Evolutionary conservation across 1,140 invertebrate genomes (phyloP).

Genomic region (Meteorus sp.): DNA sequence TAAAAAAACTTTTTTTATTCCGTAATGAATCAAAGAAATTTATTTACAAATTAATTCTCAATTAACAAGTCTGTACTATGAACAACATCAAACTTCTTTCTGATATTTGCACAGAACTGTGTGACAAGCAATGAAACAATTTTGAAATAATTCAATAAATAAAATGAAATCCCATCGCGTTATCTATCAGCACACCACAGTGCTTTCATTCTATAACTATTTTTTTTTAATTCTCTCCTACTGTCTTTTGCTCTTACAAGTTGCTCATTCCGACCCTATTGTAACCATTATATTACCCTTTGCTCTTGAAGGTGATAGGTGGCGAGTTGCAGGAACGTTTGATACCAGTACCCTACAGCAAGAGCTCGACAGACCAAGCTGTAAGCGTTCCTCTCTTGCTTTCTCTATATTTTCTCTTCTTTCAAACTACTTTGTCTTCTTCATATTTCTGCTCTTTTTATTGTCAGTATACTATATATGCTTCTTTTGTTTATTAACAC

Average conservation of each 20-base stretch:
- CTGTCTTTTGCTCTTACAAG: slow-evolving; percentile 28
- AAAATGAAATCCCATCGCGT: too few species aligned
- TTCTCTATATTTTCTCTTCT: slow-evolving; percentile 40
- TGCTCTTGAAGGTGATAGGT: slow-evolving; percentile 96
- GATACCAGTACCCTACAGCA: slow-evolving; percentile 98
- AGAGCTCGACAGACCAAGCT: slow-evolving; percentile 99
- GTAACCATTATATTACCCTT: slow-evolving; percentile 69
- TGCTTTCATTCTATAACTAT: slow-evolving; percentile 31
- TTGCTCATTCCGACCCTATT: slow-evolving; percentile 52
- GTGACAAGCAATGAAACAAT: too few species aligned
- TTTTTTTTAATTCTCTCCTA: slow-evolving; percentile 21
- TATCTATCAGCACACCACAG: too few species aligned
- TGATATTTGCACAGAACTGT: too few species aligned
- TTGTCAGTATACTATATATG: slow-evolving; percentile 23
- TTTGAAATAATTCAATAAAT: too few species aligned
- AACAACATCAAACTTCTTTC: too few species aligned
- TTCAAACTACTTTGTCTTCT: slow-evolving; percentile 23
- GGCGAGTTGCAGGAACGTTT: slow-evolving; percentile 98
- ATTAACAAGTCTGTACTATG: too few species aligned
- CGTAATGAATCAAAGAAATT: too few species aligned
- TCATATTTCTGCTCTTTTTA: slow-evolving; percentile 29
- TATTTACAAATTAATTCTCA: too few species aligned
- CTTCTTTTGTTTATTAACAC: slow-evolving; percentile 22
- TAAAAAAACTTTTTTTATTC: too few species aligned
- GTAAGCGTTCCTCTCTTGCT: slow-evolving; percentile 76